Base-by-base conservation (phyloP, 2,888 invertebrate genomes). In the Netelia fuscicornis region DNA sequence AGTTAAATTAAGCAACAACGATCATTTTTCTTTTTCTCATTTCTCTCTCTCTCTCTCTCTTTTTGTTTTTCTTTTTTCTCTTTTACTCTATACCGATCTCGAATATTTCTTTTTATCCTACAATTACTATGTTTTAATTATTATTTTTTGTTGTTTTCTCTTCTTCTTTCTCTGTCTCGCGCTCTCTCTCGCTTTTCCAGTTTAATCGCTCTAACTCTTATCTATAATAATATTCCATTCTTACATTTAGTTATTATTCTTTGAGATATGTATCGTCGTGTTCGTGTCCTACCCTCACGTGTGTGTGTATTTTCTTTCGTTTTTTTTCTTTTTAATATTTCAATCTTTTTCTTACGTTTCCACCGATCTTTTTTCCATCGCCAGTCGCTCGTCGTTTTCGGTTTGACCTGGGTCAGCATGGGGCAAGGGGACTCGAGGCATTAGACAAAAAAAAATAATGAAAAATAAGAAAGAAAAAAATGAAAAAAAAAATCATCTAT, bases 251-350 rank as follows among this genome's bases (percentile, higher is more conserved):
- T 93, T 93, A 93, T 93, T 93, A 93, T 93, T 93, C 92, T 93
- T 92, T 93, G 92, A 93, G 93, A 93, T 93, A 93, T 93, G 93
- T 93, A 93, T 93, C 93, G 93, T 93, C 92, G 91, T 92, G 90
- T 92, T 87, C 87, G 81, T 86, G 87, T 87, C 82, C 87, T 84
- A 85, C 82, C 84, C 84, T 82, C 86, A 84, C 75, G 60, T 86
- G 48, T 65, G 80, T 37, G 76, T 80, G 65, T 76, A 67, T 68
- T 64, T 67, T 67, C 81, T 79, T 80, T 71, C 70, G 79, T 65
- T 52, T 75, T 68, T 54, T 65, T 71, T 44, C 62, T 81, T 74
- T 60, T 76, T 78, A 76, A 76, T 81, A 70, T 62, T 74, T 65
- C 48, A 48, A 79, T 67, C 83, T 79, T 80, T 74, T 48, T 81